Conservation (phyloP, 2,888 invertebrate species). For the Trichogramma dendrolimi region DNA sequence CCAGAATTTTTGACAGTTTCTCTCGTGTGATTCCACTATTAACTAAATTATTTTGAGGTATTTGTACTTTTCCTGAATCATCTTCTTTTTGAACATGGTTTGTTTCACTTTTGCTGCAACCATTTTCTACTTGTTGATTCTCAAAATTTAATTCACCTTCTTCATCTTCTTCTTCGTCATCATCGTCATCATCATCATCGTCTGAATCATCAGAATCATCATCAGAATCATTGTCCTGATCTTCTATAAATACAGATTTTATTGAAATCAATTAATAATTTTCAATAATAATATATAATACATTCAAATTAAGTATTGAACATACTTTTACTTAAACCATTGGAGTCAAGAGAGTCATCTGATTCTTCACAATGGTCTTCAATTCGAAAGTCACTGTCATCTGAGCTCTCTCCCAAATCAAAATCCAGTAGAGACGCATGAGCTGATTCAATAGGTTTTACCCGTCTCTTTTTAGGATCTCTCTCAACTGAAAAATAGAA, state of each 20-base stretch:
- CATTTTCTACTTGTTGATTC: slow-evolving; percentile 51
- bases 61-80: too few species aligned
- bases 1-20: slow-evolving; percentile 66
- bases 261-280: neutral
- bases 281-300: neutral
- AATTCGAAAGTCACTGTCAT: slow-evolving; percentile 91
- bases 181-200: slow-evolving; percentile 42
- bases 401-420: slow-evolving; percentile 85
- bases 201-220: slow-evolving; percentile 51
- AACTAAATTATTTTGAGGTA: neutral
- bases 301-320: neutral
- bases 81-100: too few species aligned
- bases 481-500: slow-evolving; percentile 56
- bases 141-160: slow-evolving; percentile 57
- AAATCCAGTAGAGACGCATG: slow-evolving; percentile 71
- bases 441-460: slow-evolving; percentile 73
- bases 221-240: slow-evolving; percentile 43
- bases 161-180: slow-evolving; percentile 47
- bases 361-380: slow-evolving; percentile 79
- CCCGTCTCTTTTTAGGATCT: slow-evolving; percentile 75
- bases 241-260: slow-evolving; percentile 8
- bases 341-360: slow-evolving; percentile 70
- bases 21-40: slow-evolving; percentile 45
- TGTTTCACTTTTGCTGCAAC: slow-evolving; percentile 24
- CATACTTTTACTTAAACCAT: slow-evolving; percentile 61